Evolutionary conservation across 2,888 invertebrate genomes (phyloP).

Genomic region (Psylliodes chrysocephalus): DNA sequence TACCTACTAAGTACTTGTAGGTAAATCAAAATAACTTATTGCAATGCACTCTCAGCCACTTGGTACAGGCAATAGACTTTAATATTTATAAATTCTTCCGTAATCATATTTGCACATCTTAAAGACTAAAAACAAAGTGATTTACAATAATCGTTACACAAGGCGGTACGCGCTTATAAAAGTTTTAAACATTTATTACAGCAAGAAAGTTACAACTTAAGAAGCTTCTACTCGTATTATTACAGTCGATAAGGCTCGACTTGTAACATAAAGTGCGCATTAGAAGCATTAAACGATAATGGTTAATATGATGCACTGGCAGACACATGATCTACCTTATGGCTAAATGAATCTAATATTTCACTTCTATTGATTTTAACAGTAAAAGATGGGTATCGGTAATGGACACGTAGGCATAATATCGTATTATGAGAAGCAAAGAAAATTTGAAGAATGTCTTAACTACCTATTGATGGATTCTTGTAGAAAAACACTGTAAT

Average conservation of each 20-base stretch:
- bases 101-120: slow-evolving; percentile 8
- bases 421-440: too few species aligned
- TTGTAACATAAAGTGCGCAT: background rate
- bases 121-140: background rate
- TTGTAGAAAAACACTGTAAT: too few species aligned
- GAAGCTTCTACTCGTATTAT: slow-evolving; percentile 5
- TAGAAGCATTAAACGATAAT: background rate
- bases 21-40: too few species aligned
- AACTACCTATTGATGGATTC: too few species aligned
- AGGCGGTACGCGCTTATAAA: slow-evolving; percentile 1
- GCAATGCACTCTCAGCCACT: too few species aligned
- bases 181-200: slow-evolving; percentile 8
- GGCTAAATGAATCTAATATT: background rate
- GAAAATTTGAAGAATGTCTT: too few species aligned
- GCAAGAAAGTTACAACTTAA: slow-evolving; percentile 8
- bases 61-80: background rate
- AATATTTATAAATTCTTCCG: background rate
- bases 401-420: too few species aligned
- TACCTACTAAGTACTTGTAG: too few species aligned
- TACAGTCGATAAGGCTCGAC: background rate
- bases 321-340: background rate
- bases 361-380: too few species aligned
- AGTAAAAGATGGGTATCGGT: too few species aligned
- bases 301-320: too few species aligned
- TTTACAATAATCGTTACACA: slow-evolving; percentile 9